A percentile compares a stretch with the other conserved stretches of the same genome.
Evolutionary conservation across 2,797 vertebrate species (phyloP).

Genomic region (Hafferia zeledoni): DNA sequence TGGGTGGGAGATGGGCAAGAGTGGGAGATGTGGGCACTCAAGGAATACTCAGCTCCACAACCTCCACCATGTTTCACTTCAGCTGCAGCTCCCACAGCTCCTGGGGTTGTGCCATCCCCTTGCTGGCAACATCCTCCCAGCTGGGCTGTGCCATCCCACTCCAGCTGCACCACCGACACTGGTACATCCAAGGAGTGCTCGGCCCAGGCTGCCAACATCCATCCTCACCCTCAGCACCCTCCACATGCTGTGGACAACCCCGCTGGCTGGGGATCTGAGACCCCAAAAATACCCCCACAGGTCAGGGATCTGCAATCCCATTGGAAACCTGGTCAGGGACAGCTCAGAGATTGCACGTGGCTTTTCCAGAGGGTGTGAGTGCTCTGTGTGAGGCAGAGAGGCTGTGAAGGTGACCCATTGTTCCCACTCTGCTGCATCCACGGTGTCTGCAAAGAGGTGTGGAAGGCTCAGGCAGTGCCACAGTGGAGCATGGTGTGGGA

Average conservation of each 20-base stretch:
- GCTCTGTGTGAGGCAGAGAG: fast-evolving
- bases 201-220: background rate
- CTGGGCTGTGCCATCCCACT: background rate
- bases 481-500: background rate
- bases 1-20: background rate
- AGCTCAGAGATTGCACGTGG: background rate
- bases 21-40: fast-evolving
- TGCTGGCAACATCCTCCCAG: background rate
- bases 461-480: background rate
- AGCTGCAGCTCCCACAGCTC: background rate
- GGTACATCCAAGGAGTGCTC: background rate
- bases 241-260: background rate
- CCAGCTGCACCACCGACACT: background rate
- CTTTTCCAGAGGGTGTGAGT: background rate
- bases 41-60: background rate
- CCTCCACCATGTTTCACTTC: background rate
- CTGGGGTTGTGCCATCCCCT: background rate
- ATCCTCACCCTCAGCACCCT: background rate
- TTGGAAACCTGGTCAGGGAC: background rate
- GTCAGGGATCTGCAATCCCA: too few species aligned
- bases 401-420: fast-evolving
- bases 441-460: background rate
- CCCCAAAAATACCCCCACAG: fast-evolving
- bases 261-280: background rate
- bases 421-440: background rate